A percentile compares a stretch with the other conserved stretches of the same genome.
phyloP scores from a whole-genome alignment of 37 sponge, comb jelly and placozoan species.

The Cliona cf. orientalis region DNA sequence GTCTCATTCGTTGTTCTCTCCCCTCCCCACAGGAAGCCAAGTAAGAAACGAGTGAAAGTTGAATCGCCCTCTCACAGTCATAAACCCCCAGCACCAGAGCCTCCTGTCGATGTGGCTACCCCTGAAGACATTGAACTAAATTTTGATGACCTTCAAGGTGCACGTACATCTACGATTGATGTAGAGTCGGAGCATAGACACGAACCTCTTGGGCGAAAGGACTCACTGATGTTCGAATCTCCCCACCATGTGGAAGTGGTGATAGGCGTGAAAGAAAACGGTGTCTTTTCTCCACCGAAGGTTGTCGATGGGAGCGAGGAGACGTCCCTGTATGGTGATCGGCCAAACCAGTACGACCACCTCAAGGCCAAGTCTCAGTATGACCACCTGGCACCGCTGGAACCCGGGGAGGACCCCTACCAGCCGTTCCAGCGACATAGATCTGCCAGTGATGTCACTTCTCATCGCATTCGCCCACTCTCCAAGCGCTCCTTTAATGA shows the following conservation, averaged over 20 bases:
- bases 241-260: background rate
- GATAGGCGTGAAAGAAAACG: slow-evolving; percentile 21
- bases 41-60: too few relatives aligned
- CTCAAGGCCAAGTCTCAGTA: slow-evolving; percentile 9
- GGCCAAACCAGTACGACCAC: slow-evolving; percentile 8
- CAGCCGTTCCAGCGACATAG: background rate
- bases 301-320: background rate
- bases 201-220: background rate
- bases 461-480: background rate
- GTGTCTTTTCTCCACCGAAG: background rate
- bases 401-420: background rate
- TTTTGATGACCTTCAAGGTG: background rate
- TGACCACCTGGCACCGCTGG: slow-evolving; percentile 23
- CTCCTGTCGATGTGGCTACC: background rate
- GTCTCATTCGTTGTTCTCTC: background rate
- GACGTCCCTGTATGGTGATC: background rate
- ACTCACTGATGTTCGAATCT: background rate
- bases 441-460: slow-evolving; percentile 9
- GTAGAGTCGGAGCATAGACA: background rate
- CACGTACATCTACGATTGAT: too few relatives aligned
- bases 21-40: background rate
- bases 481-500: background rate
- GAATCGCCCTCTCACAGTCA: too few relatives aligned
- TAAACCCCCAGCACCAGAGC: background rate
- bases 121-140: background rate